phyloP scores from a whole-genome alignment of 1,140 invertebrate species.

The Andrena cerasifolii region DNA sequence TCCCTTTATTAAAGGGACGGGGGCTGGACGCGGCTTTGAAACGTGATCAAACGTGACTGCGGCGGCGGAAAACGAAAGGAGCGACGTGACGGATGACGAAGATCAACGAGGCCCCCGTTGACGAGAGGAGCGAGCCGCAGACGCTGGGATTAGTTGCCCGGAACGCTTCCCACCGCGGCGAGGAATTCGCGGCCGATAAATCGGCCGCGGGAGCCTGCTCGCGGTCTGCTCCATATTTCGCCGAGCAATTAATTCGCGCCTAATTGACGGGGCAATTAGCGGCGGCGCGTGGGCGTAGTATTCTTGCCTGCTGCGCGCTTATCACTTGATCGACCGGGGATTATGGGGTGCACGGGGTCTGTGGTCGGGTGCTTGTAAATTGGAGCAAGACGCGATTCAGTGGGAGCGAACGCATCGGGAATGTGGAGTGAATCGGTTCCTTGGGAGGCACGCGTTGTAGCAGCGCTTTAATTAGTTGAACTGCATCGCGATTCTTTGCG shows the following conservation, averaged over 20 bases:
- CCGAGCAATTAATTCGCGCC: constrained; percentile 47
- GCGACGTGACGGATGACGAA: constrained; percentile 62
- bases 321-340: neutral
- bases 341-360: neutral
- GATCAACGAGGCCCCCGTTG: constrained; percentile 54
- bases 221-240: constrained; percentile 14
- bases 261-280: constrained; percentile 61
- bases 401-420: neutral
- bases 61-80: constrained; percentile 62
- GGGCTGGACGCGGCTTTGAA: constrained; percentile 64
- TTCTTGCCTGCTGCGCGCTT: constrained; percentile 7
- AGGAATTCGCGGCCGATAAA: constrained; percentile 24
- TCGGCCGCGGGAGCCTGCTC: constrained; percentile 15
- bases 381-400: too few relatives aligned
- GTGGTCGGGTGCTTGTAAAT: too few relatives aligned
- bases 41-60: constrained; percentile 73
- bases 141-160: neutral
- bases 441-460: too few relatives aligned
- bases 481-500: too few relatives aligned
- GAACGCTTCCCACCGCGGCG: neutral
- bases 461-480: too few relatives aligned
- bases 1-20: constrained; percentile 70
- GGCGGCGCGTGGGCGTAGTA: constrained; percentile 29
- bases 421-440: too few relatives aligned
- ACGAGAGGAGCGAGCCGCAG: constrained; percentile 17